Evolutionary conservation across 2,888 invertebrate species (phyloP), one percentile per base, ranked within the genome.

Genomic region (Andrena camellia): DNA sequence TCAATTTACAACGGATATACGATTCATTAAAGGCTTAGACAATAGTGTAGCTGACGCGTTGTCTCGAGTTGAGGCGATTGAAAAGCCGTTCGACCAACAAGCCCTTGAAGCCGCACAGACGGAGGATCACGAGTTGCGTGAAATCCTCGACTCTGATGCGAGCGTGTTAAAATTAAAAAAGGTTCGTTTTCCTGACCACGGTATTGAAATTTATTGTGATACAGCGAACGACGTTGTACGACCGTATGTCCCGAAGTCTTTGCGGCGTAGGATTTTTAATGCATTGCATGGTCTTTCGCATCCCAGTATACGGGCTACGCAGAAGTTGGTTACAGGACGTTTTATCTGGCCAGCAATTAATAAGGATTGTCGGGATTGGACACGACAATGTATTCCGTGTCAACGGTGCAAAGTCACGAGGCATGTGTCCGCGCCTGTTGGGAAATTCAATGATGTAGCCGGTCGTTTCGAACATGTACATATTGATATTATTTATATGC

Each of bases 291-390:
- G 17, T 2, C n/a, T 63, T 6, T n/a, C 63, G 1, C 63, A 72
- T 13, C 52, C 35, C 4, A 64, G 64, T 7, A 31, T 59, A 1
- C 42, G 52, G 7, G 29, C 63, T 2, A 42, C 64, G 0, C 26
- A 54, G 0, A 52, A 35, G 2, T 7, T 72, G 10, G 8, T 59
- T 0, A 73, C n/a, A 7, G n/a, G 42, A 13, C n/a, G 48, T 6
- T 73, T 59, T 17, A 23, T 73, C 0, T 59, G 66, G 66, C 73
- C 57, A 35, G 63, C 0, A 42, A 42, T n/a, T n/a, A n/a, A n/a
- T n/a, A n/a, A n/a, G 3, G 64, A 73, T 33, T 73, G 72, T 13
- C 35, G 72, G 0, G 48, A 59, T 23, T 71, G 71, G 62, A 1
- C 50, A 4, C 20, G 50, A 3, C 20, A 31, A 17, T 62, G 54